Percentiles rank a stretch among this genome's conserved stretches.
phyloP scores from a whole-genome alignment of 2,888 invertebrate species.

The Mythimna impura region DNA sequence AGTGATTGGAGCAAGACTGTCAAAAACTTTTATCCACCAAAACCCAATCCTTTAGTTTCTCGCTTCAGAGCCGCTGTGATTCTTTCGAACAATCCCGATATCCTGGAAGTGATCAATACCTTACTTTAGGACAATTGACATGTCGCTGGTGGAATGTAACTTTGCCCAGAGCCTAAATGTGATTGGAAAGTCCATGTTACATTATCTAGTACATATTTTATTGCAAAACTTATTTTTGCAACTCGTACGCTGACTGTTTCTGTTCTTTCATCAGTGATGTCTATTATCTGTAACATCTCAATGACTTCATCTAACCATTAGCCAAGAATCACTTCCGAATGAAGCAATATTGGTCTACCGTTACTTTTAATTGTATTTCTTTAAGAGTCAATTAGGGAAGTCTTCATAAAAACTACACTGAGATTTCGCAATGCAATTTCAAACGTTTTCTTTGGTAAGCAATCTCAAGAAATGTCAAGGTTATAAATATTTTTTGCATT shows the following conservation, averaged over 20 bases:
- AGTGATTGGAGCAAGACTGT: too few relatives aligned
- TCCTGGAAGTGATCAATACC: neutral
- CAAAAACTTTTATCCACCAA: too few relatives aligned
- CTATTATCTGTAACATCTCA: slow-evolving; percentile 14
- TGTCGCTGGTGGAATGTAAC: neutral
- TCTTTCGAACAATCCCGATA: too few relatives aligned
- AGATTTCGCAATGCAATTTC: slow-evolving; percentile 22
- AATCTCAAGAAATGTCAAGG: slow-evolving; percentile 45
- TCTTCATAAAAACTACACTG: slow-evolving; percentile 25
- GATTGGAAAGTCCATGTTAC: neutral
- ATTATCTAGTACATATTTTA: too few relatives aligned
- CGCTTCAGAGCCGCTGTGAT: too few relatives aligned
- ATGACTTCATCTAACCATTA: slow-evolving; percentile 31
- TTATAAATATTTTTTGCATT: slow-evolving; percentile 7
- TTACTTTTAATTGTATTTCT: slow-evolving; percentile 40
- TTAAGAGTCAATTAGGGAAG: slow-evolving; percentile 16
- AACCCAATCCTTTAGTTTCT: too few relatives aligned
- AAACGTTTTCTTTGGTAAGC: slow-evolving; percentile 27
- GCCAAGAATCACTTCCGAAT: slow-evolving; percentile 22
- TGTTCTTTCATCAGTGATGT: slow-evolving; percentile 23
- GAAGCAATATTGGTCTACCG: slow-evolving; percentile 24
- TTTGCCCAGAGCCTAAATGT: neutral
- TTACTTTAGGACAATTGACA: neutral
- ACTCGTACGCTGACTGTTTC: slow-evolving; percentile 9
- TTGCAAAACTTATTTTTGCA: slow-evolving; percentile 11